Base-by-base conservation (phyloP, 2,888 invertebrate species). In the Aspidiotus rigidus region DNA sequence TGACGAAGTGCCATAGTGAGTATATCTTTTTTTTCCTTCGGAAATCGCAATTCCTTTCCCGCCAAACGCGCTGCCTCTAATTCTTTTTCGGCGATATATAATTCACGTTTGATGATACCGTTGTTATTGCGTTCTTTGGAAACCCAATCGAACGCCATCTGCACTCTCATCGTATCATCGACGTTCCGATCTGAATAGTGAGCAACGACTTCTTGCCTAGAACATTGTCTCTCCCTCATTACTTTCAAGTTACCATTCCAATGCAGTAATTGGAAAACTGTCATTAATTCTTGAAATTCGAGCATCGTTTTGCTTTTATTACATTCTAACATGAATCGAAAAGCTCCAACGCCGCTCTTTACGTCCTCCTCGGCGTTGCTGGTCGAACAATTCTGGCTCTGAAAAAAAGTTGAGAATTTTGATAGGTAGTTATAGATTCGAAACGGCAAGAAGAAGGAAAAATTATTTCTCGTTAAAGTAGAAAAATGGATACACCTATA, bases 191-290 rank as follows among this genome's bases (percentile, higher is more conserved):
- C 90, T 28, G 93, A 93, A 79, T 95, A 95, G 79, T 95, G 94
- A 61, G 93, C 92, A 17, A 94, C 90, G 55, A 89, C 88, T 79
- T 94, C 94, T 78, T 94, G 93, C 74, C 94, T 83, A 72, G 93
- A 93, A 79, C 95, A 95, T 78, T 94, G 93, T 59, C 94, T 84
- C 79, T 95, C 94, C 61, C 94, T 83, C 94, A 95, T 94, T 59
- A 94, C 94, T 75, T 93, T 90, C 75, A 95, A 80, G 74, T 92
- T 93, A n/a, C 95, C 95, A 79, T 95, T 95, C 95, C 95, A 95
- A 80, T 95, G 95, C 66, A 95, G 82, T 74, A 95, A 82, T 80
- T 95, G 94, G 80, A 95, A 95, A 62, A 95, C 94, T n/a, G 94
- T 95, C 95, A 95, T 95, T 76, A 95, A 81, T 78, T 95, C 94